Percentiles rank a stretch among this genome's conserved stretches.
Conservation (phyloP, 2,888 invertebrate species). For the Leptogaster cylindrica region DNA sequence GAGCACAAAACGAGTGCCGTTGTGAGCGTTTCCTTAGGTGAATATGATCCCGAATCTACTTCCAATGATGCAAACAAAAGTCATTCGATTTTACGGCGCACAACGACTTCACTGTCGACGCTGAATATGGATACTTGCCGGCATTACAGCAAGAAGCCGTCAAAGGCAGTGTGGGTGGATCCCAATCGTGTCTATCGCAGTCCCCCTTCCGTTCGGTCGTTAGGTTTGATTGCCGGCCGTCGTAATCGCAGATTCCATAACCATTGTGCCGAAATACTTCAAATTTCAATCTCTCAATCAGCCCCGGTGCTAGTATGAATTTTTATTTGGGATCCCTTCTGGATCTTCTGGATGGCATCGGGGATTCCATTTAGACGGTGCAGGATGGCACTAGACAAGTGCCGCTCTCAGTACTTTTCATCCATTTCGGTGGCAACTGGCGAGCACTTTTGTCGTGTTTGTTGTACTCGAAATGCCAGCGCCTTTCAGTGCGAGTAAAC, state of each 20-base stretch:
- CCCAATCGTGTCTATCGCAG: neutral
- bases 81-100: neutral
- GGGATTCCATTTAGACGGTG: neutral
- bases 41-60: no score
- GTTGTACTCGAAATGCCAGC: no score
- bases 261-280: neutral
- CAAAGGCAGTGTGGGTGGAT: neutral
- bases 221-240: constrained; percentile 2
- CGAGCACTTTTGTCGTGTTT: neutral
- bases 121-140: neutral
- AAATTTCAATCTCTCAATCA: constrained; percentile 12
- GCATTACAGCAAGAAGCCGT: neutral
- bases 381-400: no score
- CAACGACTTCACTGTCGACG: neutral
- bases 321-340: neutral
- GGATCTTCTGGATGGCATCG: neutral
- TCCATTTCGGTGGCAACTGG: neutral
- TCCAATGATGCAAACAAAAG: neutral
- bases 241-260: neutral
- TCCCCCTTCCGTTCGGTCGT: neutral
- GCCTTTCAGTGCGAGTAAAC: no score
- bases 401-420: neutral
- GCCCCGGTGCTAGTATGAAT: constrained; percentile 9
- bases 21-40: no score
- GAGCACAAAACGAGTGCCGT: no score